Conservation (phyloP, 2,888 invertebrate species). For the Rhagium mordax region DNA sequence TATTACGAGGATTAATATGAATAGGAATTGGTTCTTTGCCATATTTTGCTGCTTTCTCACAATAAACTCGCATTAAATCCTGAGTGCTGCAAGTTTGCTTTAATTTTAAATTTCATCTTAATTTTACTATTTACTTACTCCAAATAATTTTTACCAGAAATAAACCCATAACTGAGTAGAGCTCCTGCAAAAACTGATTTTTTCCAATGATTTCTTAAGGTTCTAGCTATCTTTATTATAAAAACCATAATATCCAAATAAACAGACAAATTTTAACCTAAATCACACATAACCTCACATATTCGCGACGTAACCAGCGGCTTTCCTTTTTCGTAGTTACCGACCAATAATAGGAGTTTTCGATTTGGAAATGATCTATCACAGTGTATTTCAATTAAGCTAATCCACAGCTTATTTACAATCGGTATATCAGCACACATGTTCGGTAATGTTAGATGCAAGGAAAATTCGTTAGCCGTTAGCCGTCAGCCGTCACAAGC, state of each 20-base stretch:
- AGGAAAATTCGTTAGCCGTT: no score
- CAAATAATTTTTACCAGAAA: constrained; percentile 80
- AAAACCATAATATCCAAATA: constrained; percentile 66
- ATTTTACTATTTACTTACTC: constrained; percentile 73
- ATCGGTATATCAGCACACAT: no score
- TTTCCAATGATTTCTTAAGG: constrained; percentile 90
- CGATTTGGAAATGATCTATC: no score
- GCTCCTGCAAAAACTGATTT: constrained; percentile 83
- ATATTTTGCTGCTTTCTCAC: constrained; percentile 82
- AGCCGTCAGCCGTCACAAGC: no score
- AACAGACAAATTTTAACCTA: no score
- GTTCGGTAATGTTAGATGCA: no score
- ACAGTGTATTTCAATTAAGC: no score
- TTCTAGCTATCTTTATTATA: constrained; percentile 77
- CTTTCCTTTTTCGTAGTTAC: no score
- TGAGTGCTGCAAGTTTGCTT: constrained; percentile 75
- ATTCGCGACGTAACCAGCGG: not conserved
- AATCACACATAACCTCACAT: not conserved
- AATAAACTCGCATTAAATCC: constrained; percentile 84
- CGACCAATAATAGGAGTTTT: no score
- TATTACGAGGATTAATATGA: constrained; percentile 76
- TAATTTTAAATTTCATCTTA: constrained; percentile 11
- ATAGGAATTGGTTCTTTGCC: constrained; percentile 78
- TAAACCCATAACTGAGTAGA: constrained; percentile 79
- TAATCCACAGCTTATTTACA: no score